Percentiles rank a stretch among this genome's conserved stretches.
Conservation (phyloP, 1,140 invertebrate genomes). For the Vollenhovia emeryi region DNA sequence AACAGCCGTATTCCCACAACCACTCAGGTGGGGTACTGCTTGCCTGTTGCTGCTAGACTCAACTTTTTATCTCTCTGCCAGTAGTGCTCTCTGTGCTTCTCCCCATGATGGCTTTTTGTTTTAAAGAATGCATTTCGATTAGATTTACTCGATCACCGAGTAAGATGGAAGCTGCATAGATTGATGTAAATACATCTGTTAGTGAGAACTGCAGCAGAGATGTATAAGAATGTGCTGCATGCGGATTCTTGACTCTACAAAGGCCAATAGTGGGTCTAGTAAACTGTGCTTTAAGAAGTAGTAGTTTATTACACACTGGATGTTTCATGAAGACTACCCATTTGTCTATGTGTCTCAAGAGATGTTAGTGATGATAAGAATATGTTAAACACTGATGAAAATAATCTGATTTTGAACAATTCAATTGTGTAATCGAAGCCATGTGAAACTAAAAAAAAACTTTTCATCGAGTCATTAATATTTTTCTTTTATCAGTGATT, state of each 20-base stretch:
- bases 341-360: constrained; percentile 1
- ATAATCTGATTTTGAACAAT: neutral
- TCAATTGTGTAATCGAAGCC: neutral
- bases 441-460: neutral
- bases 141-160: constrained; percentile 9
- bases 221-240: constrained; percentile 31
- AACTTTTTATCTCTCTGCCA: constrained; percentile 62
- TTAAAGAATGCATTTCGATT: constrained; percentile 33
- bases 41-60: constrained; percentile 73
- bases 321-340: neutral
- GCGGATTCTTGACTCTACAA: neutral
- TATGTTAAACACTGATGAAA: neutral
- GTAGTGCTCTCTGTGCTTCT: constrained; percentile 65
- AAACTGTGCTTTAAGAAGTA: constrained; percentile 4
- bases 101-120: constrained; percentile 49
- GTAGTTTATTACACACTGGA: constrained; percentile 31
- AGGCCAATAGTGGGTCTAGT: neutral
- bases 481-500: neutral
- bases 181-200: constrained; percentile 5
- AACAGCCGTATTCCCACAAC: constrained; percentile 80
- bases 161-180: constrained; percentile 21
- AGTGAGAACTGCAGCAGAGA: constrained; percentile 28
- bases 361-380: neutral
- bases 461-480: neutral
- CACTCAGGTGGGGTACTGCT: constrained; percentile 80